phyloP scores from a whole-genome alignment of 1,140 invertebrate genomes.

The Coelopa frigida region DNA sequence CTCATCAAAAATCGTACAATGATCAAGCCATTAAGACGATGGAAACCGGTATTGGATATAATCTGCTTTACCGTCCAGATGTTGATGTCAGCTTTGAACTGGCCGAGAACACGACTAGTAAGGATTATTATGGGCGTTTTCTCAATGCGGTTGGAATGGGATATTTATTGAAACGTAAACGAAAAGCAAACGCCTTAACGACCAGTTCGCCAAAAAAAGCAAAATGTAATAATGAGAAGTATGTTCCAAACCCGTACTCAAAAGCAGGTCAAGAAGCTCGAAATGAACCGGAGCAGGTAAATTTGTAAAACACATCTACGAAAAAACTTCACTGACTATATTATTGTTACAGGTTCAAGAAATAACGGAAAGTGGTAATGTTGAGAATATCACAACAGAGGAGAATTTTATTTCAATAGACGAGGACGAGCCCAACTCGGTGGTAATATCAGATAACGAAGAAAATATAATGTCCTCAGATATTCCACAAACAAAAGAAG shows the following conservation, averaged over 20 bases:
- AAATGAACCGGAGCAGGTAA: conserved; percentile 16
- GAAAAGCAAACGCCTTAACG: not conserved
- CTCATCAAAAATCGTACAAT: conserved; percentile 31
- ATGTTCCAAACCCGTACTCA: conserved; percentile 22
- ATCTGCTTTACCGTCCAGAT: conserved; percentile 13
- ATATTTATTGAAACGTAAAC: conserved; percentile 6
- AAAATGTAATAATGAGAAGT: conserved; percentile 10
- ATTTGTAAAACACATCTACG: too few relatives aligned
- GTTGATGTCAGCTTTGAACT: conserved; percentile 10
- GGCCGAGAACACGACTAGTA: not conserved
- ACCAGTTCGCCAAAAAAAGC: conserved; percentile 2
- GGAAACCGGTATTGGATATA: conserved; percentile 1
- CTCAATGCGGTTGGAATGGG: conserved; percentile 20
- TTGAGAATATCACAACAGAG: not conserved
- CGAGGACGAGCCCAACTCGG: too few relatives aligned
- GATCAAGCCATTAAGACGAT: conserved; percentile 15
- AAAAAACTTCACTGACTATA: too few relatives aligned
- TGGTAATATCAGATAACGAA: too few relatives aligned
- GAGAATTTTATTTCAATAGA: too few relatives aligned
- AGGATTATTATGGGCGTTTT: conserved; percentile 30
- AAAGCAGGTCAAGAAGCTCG: conserved; percentile 4
- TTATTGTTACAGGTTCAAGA: conserved; percentile 14
- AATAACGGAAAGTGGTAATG: conserved; percentile 12
- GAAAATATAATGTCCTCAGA: too few relatives aligned
- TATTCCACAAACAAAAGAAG: not conserved